A percentile compares a stretch with the other conserved stretches of the same genome.
Evolutionary conservation across 1,140 invertebrate genomes (phyloP).

Genomic region (Drosophila simulans): DNA sequence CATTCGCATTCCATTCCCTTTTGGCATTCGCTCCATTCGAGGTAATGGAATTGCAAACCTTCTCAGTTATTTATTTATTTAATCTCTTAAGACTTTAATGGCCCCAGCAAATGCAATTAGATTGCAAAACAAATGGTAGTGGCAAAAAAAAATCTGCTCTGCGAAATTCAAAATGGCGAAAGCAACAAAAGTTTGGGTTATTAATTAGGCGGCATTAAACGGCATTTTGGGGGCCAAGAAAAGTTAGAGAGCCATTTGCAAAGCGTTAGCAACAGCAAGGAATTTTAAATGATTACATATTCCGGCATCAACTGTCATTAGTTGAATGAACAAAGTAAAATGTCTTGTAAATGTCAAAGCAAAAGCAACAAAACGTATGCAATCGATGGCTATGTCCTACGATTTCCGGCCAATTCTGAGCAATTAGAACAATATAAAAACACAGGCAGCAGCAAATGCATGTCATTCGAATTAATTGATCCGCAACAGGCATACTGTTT

Average conservation of each 20-base stretch:
- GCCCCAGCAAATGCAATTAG: slow-evolving; percentile 55
- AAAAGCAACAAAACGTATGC: not conserved
- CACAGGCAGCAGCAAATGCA: slow-evolving; percentile 34
- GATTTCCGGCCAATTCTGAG: slow-evolving; percentile 1
- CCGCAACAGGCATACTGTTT: slow-evolving; percentile 4
- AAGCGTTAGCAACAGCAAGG: slow-evolving; percentile 20
- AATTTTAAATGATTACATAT: not conserved
- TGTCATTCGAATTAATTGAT: slow-evolving; percentile 71
- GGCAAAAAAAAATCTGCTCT: not conserved
- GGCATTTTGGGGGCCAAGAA: slow-evolving; percentile 3
- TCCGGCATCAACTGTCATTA: not conserved
- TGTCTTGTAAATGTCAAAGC: not conserved
- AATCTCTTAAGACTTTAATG: slow-evolving; percentile 61
- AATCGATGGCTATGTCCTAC: not conserved
- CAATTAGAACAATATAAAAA: slow-evolving; percentile 37
- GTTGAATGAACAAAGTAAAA: too few relatives aligned
- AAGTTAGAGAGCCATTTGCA: slow-evolving; percentile 7
- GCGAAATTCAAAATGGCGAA: slow-evolving; percentile 25
- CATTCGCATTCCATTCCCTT: slow-evolving; percentile 11
- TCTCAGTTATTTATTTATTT: slow-evolving; percentile 59
- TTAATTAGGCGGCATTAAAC: slow-evolving; percentile 77
- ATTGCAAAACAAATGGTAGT: slow-evolving; percentile 32
- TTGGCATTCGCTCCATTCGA: not conserved
- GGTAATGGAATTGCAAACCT: not conserved
- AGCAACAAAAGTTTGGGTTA: slow-evolving; percentile 51